Evolutionary conservation across 2,113 vertebrate species (phyloP), one percentile per base, ranked within the genome.

Genomic region (Aphyosemion australe): DNA sequence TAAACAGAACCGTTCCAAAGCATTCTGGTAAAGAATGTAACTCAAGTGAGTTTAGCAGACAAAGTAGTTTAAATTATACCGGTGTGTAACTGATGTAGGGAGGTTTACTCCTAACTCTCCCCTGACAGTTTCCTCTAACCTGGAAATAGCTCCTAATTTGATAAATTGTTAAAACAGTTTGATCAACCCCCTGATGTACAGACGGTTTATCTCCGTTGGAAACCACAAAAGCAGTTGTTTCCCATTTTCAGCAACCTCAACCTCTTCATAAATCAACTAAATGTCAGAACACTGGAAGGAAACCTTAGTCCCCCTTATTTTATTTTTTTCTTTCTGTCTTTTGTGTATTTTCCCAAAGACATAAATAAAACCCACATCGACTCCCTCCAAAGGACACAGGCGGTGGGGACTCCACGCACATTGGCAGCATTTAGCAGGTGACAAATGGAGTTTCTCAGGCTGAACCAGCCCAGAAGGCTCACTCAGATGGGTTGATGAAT

Each of bases 401-500:
- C 67, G 62, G 66, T 46, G 64, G 69, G 75, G 78, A 79, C 69
- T 80, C 72, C 63, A 64, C 62, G 55, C 68, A 76, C 80, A 79
- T 43, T 79, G 85, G 84, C 84, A 83, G 82, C 82, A 74, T 86
- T 90, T 83, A 87, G 82, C 82, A 75, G 73, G 77, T 91, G 88
- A 89, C 82, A 89, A 89, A 90, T 91, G 84, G 82, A 74, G 78
- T 84, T 88, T 83, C 75, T 83, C 80, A 75, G 68, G 74, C 79
- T 77, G 80, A 80, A 83, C 70, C 77, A 79, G 75, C 86, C 82
- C 80, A 83, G 82, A 87, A 83, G 84, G 70, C 81, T 88, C 91
- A 94, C 92, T 95, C 93, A 93, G 94, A 94, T 91, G 82, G 91
- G 90, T 92, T 95, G 94, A 96, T 95, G 93, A 95, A 95, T 96